phyloP scores from a whole-genome alignment of 2,797 vertebrate species.

The Microctenopoma steveboyesi region DNA sequence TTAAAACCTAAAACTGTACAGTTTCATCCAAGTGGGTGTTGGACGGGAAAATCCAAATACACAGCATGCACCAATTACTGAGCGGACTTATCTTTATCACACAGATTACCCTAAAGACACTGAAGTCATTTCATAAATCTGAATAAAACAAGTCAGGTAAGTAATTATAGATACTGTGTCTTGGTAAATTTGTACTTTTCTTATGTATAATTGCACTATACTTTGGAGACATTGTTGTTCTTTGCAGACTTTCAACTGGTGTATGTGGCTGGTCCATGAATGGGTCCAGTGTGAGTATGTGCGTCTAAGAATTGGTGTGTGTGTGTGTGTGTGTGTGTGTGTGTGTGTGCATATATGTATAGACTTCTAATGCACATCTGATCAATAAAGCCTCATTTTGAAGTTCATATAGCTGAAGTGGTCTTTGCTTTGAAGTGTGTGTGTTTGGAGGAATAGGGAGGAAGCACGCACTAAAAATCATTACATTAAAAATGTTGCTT shows the following conservation, averaged over 20 bases:
- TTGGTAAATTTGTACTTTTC: constrained; percentile 22
- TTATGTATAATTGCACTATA: constrained; percentile 32
- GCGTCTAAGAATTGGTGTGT: neutral
- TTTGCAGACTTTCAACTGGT: constrained; percentile 12
- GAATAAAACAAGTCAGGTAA: constrained; percentile 55
- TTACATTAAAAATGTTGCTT: neutral
- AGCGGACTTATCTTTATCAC: constrained; percentile 46
- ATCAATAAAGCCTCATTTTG: constrained; percentile 80
- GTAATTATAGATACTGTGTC: constrained; percentile 52
- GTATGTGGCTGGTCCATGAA: constrained; percentile 1
- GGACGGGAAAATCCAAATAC: constrained; percentile 26
- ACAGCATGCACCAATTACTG: constrained; percentile 13
- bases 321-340: neutral
- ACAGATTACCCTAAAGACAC: constrained; percentile 48
- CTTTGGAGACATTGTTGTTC: constrained; percentile 37
- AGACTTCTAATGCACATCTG: constrained; percentile 62
- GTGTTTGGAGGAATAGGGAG: constrained; percentile 23
- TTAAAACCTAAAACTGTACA: constrained; percentile 9
- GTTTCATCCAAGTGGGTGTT: neutral
- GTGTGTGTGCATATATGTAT: constrained; percentile 30
- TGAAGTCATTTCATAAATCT: constrained; percentile 46
- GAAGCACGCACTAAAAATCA: neutral
- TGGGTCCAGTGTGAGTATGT: constrained; percentile 1
- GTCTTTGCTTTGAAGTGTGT: constrained; percentile 63
- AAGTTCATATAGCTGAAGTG: constrained; percentile 76